Evolutionary conservation across 2,113 vertebrate genomes (phyloP).

Genomic region (Pluvianellus socialis): DNA sequence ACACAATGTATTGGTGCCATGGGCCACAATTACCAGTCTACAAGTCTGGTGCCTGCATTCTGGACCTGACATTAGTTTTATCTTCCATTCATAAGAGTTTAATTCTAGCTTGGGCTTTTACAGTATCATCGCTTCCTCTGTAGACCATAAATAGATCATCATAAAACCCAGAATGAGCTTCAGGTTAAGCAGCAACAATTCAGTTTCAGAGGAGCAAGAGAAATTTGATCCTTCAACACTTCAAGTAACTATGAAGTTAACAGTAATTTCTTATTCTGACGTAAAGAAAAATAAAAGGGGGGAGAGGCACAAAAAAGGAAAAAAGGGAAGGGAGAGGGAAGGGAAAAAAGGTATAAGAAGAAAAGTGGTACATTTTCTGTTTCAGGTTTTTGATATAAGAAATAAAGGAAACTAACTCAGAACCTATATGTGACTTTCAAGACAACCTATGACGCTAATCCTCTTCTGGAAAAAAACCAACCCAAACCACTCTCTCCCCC

Average conservation of each 20-base stretch:
- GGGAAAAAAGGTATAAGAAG: background rate
- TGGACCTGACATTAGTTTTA: background rate
- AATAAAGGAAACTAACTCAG: background rate
- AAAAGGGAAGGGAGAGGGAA: background rate
- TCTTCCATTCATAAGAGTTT: background rate
- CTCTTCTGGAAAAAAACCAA: background rate
- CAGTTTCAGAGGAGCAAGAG: background rate
- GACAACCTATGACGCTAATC: background rate
- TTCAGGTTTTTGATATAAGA: background rate
- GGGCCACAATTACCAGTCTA: background rate
- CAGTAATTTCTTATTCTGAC: background rate
- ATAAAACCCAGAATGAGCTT: background rate
- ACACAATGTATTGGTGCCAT: too few species aligned
- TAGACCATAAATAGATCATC: background rate
- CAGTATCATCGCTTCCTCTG: background rate
- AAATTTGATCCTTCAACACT: background rate
- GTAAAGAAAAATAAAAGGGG: background rate
- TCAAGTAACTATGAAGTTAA: background rate
- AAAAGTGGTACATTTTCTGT: background rate
- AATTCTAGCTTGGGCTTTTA: background rate
- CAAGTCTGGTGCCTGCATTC: background rate
- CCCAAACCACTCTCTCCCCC: background rate
- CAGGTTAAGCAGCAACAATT: background rate
- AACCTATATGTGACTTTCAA: background rate
- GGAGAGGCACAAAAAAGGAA: rapidly evolving